Base-by-base conservation (phyloP, 2,113 vertebrate genomes). In the Peucedramus taeniatus region DNA sequence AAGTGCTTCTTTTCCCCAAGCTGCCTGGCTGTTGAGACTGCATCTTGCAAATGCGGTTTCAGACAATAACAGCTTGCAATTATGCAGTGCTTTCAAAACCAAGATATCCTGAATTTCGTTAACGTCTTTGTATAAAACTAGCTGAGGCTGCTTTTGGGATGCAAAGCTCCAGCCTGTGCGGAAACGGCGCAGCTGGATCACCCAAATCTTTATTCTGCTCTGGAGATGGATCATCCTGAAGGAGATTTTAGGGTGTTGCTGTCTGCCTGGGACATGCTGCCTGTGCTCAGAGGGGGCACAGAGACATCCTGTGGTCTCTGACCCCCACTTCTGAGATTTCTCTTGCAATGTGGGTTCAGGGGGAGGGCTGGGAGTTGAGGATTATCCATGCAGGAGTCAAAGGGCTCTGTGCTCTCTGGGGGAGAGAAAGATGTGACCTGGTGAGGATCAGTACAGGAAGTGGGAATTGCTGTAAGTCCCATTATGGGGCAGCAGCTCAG, bases 31-130 rank as follows among this genome's bases (percentile, higher is more conserved):
- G 83, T 94, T 94, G 92, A 96, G 89, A 90, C 82, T 95, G 88
- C 91, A 93, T 96, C 94, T 95, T 96, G 93, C 89, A 95, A 95
- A 95, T 90, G 95, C 2, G 35, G 83, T 94, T 94, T 96, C 89
- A 95, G 93, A 95, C 94, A 96, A 95, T 94, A 97, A 96, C 95
- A 97, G 96, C 95, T 97, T 97, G 96, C 96, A 96, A 97, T 97
- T 97, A 97, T 92, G 94, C 94, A 90, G 89, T 3, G 76, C 96
- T 97, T 95, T 97, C 95, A 94, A 95, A 95, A 90, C 94, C 96
- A 97, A 97, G 96, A 95, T 94, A 96, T 93, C 86, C 89, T 95
- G 95, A 96, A 96, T 97, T 97, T 97, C 5, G 60, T 96, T 96
- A 94, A 59, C 51, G 33, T 94, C 93, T 96, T 95, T 96, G 94